Conservation (phyloP, 2,113 vertebrate genomes). For the Thermophis baileyi region DNA sequence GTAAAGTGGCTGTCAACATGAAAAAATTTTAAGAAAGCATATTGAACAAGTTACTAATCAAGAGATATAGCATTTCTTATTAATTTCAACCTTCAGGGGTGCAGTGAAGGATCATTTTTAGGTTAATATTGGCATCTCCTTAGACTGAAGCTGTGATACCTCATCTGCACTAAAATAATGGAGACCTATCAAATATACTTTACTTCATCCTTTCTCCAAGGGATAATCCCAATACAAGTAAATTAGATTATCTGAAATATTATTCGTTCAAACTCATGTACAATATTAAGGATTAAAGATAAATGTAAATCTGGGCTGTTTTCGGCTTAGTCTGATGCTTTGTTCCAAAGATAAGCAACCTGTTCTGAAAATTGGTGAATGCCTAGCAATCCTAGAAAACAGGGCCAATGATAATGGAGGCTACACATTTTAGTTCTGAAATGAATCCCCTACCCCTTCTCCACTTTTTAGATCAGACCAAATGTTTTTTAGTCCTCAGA, state of each 20-base stretch:
- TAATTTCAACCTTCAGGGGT: constrained; percentile 21
- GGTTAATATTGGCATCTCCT: constrained; percentile 48
- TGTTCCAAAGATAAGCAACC: not conserved
- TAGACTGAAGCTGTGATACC: constrained; percentile 32
- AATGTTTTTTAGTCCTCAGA: not conserved
- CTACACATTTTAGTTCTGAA: not conserved
- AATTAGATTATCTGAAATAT: not conserved
- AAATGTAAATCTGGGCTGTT: not conserved
- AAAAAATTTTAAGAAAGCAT: constrained; percentile 5
- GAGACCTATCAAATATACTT: not conserved
- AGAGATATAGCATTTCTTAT: not conserved
- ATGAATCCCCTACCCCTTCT: not conserved
- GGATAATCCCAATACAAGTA: not conserved
- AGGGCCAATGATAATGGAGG: not conserved
- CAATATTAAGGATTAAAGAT: not conserved
- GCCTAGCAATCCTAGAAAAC: not conserved
- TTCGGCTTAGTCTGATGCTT: not conserved
- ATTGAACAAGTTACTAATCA: constrained; percentile 42
- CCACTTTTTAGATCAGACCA: not conserved
- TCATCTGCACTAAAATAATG: constrained; percentile 13
- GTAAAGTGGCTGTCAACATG: not conserved
- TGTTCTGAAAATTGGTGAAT: not conserved
- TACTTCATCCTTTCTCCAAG: not conserved
- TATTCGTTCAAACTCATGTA: not conserved
- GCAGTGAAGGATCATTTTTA: constrained; percentile 33